These are phyloP conservation scores for Chanos chanos DNA, from an alignment of 2,797 vertebrate genomes.

Conservation along the genomic window DNA sequence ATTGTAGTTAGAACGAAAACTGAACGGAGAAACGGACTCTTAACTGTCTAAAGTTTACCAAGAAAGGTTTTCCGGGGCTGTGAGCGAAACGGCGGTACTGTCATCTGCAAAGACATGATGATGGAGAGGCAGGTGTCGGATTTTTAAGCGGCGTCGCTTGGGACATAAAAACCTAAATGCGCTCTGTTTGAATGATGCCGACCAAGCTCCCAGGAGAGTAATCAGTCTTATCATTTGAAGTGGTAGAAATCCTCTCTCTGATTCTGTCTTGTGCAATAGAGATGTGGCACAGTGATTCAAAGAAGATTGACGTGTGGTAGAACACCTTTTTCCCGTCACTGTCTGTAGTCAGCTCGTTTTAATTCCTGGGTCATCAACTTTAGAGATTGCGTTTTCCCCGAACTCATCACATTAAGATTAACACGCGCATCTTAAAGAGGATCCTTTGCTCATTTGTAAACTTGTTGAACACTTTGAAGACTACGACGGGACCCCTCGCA, in stretches of 20 bases:
- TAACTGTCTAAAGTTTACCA: constrained; percentile 56
- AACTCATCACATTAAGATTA: constrained; percentile 65
- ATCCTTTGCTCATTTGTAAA: constrained; percentile 60
- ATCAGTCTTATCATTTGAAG: constrained; percentile 65
- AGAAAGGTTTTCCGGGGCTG: constrained; percentile 13
- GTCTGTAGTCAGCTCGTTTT: constrained; percentile 50
- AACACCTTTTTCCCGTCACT: constrained; percentile 32
- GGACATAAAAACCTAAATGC: constrained; percentile 33
- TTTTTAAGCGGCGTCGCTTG: constrained; percentile 64
- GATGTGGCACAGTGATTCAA: constrained; percentile 63
- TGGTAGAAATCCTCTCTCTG: constrained; percentile 52
- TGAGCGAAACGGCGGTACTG: constrained; percentile 10
- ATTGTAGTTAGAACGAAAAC: constrained; percentile 39
- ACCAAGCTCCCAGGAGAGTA: constrained; percentile 56
- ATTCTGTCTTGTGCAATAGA: constrained; percentile 41
- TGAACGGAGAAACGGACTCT: constrained; percentile 22
- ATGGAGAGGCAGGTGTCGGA: constrained; percentile 57
- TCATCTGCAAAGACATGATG: constrained; percentile 17
- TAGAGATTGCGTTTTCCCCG: constrained; percentile 33
- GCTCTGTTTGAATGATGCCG: constrained; percentile 53
- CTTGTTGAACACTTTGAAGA: constrained; percentile 70
- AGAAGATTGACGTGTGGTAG: constrained; percentile 60
- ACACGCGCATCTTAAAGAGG: constrained; percentile 67
- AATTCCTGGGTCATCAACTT: constrained; percentile 52
- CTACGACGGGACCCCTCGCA: constrained; percentile 36